Conservation (phyloP, 2,113 vertebrate species). For the Micronisus gabar region DNA sequence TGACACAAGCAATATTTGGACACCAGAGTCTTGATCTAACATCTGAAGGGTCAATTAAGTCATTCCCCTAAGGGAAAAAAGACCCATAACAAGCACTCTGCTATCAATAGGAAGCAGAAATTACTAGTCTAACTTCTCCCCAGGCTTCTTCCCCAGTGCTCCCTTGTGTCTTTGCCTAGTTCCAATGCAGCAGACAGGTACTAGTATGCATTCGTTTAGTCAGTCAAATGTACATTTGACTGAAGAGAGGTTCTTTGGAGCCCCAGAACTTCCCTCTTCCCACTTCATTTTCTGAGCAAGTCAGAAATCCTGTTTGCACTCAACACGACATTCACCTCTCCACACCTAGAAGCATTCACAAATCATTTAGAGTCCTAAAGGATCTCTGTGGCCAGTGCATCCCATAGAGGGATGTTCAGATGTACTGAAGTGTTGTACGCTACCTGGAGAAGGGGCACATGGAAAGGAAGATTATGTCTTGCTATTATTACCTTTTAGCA, state of each 20-base stretch:
- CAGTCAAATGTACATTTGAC: background rate
- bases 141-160: background rate
- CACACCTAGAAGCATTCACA: background rate
- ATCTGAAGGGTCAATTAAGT: constrained; percentile 32
- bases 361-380: background rate
- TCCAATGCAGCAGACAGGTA: background rate
- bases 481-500: constrained; percentile 87
- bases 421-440: background rate
- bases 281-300: background rate
- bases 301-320: background rate
- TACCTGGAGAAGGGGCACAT: background rate
- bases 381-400: background rate
- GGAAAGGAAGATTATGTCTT: background rate
- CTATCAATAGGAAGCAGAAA: background rate
- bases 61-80: constrained; percentile 9
- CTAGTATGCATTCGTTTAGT: background rate
- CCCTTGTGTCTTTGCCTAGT: background rate
- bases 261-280: background rate
- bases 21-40: constrained; percentile 1
- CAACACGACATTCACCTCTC: background rate
- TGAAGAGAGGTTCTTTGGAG: background rate
- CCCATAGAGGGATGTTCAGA: background rate
- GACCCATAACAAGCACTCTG: background rate
- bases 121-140: background rate
- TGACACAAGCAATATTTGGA: constrained; percentile 13